Evolutionary conservation across 2,113 vertebrate species (phyloP).

Genomic region (Perca fluviatilis): DNA sequence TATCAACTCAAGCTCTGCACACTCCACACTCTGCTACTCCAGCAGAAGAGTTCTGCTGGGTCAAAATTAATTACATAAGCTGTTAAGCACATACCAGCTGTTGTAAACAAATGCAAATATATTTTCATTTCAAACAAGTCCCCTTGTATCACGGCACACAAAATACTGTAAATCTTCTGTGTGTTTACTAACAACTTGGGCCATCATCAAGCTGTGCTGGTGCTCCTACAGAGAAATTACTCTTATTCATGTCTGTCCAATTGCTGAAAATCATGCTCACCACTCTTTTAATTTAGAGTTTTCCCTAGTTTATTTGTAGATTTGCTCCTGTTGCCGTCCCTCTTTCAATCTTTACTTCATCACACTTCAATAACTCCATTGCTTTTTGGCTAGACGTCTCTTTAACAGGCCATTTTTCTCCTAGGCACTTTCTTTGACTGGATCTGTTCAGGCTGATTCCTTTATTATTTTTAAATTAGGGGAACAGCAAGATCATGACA

Average conservation of each 20-base stretch:
- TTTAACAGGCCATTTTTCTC: constrained; percentile 24
- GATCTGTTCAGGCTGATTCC: constrained; percentile 16
- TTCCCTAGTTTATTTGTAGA: constrained; percentile 38
- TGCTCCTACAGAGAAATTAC: constrained; percentile 54
- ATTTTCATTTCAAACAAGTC: constrained; percentile 82
- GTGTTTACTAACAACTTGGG: constrained; percentile 69
- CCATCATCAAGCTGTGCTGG: constrained; percentile 63
- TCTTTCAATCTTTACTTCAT: constrained; percentile 28
- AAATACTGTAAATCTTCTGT: constrained; percentile 63
- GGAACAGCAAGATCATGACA: not conserved
- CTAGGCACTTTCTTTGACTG: constrained; percentile 20
- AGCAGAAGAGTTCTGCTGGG: constrained; percentile 74
- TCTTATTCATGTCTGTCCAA: constrained; percentile 54
- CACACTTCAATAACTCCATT: constrained; percentile 9
- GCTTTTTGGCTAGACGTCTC: not conserved
- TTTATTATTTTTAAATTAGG: constrained; percentile 11
- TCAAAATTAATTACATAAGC: constrained; percentile 84
- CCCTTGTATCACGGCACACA: constrained; percentile 57
- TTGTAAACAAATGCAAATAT: constrained; percentile 85
- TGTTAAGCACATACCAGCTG: constrained; percentile 82
- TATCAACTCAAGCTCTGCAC: constrained; percentile 60
- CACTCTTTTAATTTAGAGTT: constrained; percentile 52
- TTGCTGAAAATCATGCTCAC: constrained; percentile 35
- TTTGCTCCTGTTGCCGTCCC: constrained; percentile 19
- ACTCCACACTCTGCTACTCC: constrained; percentile 50